Evolutionary conservation across 2,888 invertebrate species (phyloP).

Genomic region (Leucophenga montana): DNA sequence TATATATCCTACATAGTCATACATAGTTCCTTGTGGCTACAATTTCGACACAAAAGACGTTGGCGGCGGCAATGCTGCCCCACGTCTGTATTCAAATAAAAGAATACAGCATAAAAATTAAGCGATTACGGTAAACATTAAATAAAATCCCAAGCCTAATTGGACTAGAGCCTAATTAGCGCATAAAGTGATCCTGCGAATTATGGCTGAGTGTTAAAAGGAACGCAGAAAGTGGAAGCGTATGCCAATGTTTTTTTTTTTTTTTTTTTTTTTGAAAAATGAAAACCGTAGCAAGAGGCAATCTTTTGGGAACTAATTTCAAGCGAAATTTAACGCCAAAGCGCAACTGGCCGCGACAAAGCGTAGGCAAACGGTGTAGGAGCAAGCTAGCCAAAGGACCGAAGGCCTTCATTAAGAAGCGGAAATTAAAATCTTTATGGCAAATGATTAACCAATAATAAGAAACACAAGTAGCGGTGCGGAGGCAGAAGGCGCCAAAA

Average conservation of each 20-base stretch:
- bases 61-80: too few relatives aligned
- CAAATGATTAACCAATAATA: slow-evolving; percentile 68
- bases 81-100: too few relatives aligned
- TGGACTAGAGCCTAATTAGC: slow-evolving; percentile 24
- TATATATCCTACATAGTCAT: too few relatives aligned
- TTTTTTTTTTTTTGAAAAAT: too few relatives aligned
- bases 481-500: slow-evolving; percentile 30
- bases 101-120: background rate
- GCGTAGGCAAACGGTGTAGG: background rate
- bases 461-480: slow-evolving; percentile 35
- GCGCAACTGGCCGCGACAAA: slow-evolving; percentile 1
- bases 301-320: background rate
- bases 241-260: too few relatives aligned
- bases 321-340: background rate
- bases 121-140: slow-evolving; percentile 5
- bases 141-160: slow-evolving; percentile 23
- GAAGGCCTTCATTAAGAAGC: slow-evolving; percentile 51
- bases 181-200: slow-evolving; percentile 4
- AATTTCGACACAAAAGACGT: too few relatives aligned
- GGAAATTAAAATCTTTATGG: slow-evolving; percentile 66
- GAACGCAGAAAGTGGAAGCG: background rate
- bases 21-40: too few relatives aligned
- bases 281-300: background rate
- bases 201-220: background rate
- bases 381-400: background rate